These are phyloP conservation scores for Trissolcus brochymenae DNA, from an alignment of 2,888 invertebrate genomes.

Conservation along the genomic window DNA sequence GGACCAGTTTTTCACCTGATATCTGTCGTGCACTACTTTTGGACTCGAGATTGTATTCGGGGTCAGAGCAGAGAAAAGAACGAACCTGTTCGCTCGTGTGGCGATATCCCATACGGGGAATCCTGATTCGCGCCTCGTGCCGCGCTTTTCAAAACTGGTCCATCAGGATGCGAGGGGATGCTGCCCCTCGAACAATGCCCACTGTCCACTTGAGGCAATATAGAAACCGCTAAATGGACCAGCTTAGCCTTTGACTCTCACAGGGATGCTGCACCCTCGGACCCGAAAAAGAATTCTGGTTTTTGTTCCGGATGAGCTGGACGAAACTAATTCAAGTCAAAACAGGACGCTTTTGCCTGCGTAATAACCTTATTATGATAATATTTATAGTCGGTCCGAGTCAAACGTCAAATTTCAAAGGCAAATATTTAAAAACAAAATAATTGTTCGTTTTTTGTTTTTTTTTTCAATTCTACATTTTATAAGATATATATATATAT, in stretches of 20 bases:
- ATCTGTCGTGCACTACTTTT: conserved; percentile 68
- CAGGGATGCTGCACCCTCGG: conserved; percentile 53
- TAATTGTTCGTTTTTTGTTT: not conserved
- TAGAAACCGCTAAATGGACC: conserved; percentile 68
- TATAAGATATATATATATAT: not conserved
- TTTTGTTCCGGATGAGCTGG: conserved; percentile 41
- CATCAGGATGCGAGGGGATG: conserved; percentile 66
- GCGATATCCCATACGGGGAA: conserved; percentile 65
- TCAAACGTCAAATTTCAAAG: conserved; percentile 4
- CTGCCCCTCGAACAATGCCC: conserved; percentile 63
- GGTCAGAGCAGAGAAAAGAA: conserved; percentile 48
- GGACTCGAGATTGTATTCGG: conserved; percentile 51
- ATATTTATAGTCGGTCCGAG: conserved; percentile 20
- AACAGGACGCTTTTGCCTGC: conserved; percentile 25
- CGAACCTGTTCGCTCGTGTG: conserved; percentile 73
- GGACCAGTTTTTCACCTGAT: conserved; percentile 76
- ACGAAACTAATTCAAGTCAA: conserved; percentile 49
- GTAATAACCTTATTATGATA: conserved; percentile 43
- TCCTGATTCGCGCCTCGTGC: conserved; percentile 58
- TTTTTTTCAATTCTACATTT: not conserved
- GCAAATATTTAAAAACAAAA: not conserved
- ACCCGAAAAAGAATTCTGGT: conserved; percentile 27
- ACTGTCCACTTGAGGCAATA: conserved; percentile 68
- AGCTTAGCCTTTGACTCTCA: conserved; percentile 57
- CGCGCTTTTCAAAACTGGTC: conserved; percentile 67